Conservation (phyloP, 2,113 vertebrate species). For the Bungarus multicinctus region DNA sequence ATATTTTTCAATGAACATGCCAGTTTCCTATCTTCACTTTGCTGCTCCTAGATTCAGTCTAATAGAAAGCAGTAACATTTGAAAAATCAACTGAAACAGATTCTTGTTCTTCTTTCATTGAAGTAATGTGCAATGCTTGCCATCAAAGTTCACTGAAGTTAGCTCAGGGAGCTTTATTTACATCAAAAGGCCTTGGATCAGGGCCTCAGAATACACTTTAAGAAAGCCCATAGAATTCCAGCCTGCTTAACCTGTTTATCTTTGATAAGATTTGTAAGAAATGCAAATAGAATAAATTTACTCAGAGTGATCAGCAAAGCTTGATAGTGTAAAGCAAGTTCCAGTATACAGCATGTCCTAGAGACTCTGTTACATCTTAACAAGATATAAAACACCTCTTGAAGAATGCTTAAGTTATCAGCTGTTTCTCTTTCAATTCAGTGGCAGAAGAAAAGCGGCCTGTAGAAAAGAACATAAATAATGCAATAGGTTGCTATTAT, state of each 20-base stretch:
- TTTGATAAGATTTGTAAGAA: constrained; percentile 58
- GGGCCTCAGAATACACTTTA: constrained; percentile 39
- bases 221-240: constrained; percentile 9
- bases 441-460: not conserved
- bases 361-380: constrained; percentile 54
- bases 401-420: constrained; percentile 15
- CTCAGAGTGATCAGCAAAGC: constrained; percentile 43
- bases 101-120: not conserved
- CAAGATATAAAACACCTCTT: constrained; percentile 24
- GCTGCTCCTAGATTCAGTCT: not conserved
- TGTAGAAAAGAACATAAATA: not conserved
- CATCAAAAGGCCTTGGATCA: constrained; percentile 23
- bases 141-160: constrained; percentile 1
- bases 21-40: not conserved
- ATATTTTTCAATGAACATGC: not conserved
- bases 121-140: not conserved
- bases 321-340: constrained; percentile 47
- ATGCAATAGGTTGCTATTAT: not conserved
- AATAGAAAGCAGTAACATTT: constrained; percentile 11
- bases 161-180: constrained; percentile 1
- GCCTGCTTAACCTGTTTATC: constrained; percentile 51
- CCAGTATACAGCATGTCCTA: constrained; percentile 20
- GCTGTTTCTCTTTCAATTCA: not conserved
- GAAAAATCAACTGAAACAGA: not conserved
- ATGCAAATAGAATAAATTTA: constrained; percentile 60